phyloP scores from a whole-genome alignment of 2,797 vertebrate genomes.

The Apodemus agrarius region DNA sequence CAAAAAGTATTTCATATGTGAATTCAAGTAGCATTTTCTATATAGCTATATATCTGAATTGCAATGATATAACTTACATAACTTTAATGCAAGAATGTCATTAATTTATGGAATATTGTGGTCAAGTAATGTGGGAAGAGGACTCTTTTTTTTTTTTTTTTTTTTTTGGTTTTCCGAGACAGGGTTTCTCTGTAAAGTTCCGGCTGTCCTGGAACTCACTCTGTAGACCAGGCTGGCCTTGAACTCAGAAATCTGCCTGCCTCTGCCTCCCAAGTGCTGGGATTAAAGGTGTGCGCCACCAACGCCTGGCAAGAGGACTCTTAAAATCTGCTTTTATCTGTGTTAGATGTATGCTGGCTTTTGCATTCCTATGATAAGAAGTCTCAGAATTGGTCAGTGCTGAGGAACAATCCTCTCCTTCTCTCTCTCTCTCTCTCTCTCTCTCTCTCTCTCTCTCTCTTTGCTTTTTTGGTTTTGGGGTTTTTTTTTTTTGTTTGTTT shows the following conservation, averaged over 20 bases:
- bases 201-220: no score
- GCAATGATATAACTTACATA: conserved; percentile 15
- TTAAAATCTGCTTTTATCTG: conserved; percentile 42
- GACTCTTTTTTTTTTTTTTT: no score
- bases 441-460: no score
- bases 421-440: no score
- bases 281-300: no score
- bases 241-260: no score
- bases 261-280: no score
- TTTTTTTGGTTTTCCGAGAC: no score
- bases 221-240: no score
- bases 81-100: conserved; percentile 53
- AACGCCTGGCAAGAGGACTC: conserved; percentile 33
- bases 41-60: conserved; percentile 36
- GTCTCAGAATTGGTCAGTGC: conserved; percentile 14
- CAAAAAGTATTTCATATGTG: conserved; percentile 17
- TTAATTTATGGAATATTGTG: conserved; percentile 38
- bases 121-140: conserved; percentile 12
- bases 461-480: no score
- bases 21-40: conserved; percentile 9
- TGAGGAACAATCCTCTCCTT: background rate
- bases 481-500: no score
- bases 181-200: no score
- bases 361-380: conserved; percentile 26
- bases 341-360: conserved; percentile 28